Conservation (phyloP, 1,140 invertebrate genomes). For the Ruditapes philippinarum region DNA sequence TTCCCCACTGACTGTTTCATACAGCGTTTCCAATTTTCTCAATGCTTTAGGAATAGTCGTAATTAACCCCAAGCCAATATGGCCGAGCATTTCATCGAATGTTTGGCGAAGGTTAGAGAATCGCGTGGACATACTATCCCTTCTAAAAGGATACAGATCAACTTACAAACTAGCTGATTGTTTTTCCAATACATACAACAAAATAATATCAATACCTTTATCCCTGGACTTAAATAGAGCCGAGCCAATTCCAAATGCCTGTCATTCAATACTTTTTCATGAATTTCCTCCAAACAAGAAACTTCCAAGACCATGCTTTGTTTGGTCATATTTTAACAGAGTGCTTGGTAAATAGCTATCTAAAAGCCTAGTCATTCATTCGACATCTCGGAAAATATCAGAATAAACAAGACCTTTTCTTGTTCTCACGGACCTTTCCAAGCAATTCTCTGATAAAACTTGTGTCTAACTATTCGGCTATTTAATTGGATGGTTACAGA, state of each 20-base stretch:
- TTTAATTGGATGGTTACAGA: constrained; percentile 14
- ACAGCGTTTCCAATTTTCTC: constrained; percentile 52
- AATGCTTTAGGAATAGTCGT: constrained; percentile 33
- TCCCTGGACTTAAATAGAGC: constrained; percentile 1
- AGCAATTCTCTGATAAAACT: background rate
- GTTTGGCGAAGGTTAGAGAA: constrained; percentile 1
- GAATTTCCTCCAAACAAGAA: constrained; percentile 1
- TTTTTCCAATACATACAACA: constrained; percentile 54
- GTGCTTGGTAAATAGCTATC: constrained; percentile 16
- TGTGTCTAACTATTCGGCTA: background rate
- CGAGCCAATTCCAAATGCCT: background rate
- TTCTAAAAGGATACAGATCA: constrained; percentile 45
- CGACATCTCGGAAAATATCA: background rate
- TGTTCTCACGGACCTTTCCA: constrained; percentile 10
- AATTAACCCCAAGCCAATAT: constrained; percentile 59
- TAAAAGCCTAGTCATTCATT: constrained; percentile 35
- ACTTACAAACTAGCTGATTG: constrained; percentile 51
- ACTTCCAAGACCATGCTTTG: background rate
- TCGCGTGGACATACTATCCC: background rate
- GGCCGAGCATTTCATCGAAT: constrained; percentile 7
- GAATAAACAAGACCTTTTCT: constrained; percentile 24
- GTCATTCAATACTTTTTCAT: constrained; percentile 23
- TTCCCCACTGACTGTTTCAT: constrained; percentile 27
- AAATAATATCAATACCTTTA: background rate
- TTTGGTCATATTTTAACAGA: constrained; percentile 8